Evolutionary conservation across 2,113 vertebrate genomes (phyloP).

Genomic region (Neodon shergylaensis): DNA sequence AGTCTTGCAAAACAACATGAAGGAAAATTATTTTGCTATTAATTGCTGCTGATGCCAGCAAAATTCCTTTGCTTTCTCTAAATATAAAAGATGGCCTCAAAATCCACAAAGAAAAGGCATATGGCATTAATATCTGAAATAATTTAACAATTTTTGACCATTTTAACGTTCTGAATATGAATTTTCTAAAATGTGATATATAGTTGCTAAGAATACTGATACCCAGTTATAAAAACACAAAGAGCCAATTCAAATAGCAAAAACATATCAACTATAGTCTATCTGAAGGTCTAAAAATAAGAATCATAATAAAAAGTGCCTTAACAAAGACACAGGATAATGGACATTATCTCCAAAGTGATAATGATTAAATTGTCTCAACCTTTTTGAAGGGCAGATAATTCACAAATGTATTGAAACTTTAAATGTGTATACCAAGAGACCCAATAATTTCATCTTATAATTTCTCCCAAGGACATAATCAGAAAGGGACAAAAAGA

Average conservation of each 20-base stretch:
- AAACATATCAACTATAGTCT: neutral
- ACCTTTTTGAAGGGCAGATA: neutral
- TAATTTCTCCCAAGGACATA: slow-evolving; percentile 1
- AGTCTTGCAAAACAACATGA: neutral
- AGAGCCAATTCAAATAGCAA: neutral
- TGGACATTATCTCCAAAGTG: neutral
- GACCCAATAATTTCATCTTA: neutral
- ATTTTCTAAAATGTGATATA: neutral
- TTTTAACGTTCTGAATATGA: slow-evolving; percentile 30
- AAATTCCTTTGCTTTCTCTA: neutral
- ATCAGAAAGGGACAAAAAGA: slow-evolving; percentile 12
- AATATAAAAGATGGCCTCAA: neutral
- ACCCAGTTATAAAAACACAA: neutral
- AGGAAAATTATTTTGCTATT: neutral
- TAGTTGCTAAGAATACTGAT: neutral
- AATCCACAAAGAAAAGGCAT: neutral
- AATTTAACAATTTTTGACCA: neutral
- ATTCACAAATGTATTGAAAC: neutral
- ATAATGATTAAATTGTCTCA: neutral
- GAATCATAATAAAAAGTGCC: neutral
- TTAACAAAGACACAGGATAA: neutral
- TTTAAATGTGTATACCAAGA: neutral
- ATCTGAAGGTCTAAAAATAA: neutral
- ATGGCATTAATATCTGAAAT: neutral
- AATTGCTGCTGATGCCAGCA: neutral